Conservation (phyloP, 2,113 vertebrate genomes). For the Sclerurus mexicanus region DNA sequence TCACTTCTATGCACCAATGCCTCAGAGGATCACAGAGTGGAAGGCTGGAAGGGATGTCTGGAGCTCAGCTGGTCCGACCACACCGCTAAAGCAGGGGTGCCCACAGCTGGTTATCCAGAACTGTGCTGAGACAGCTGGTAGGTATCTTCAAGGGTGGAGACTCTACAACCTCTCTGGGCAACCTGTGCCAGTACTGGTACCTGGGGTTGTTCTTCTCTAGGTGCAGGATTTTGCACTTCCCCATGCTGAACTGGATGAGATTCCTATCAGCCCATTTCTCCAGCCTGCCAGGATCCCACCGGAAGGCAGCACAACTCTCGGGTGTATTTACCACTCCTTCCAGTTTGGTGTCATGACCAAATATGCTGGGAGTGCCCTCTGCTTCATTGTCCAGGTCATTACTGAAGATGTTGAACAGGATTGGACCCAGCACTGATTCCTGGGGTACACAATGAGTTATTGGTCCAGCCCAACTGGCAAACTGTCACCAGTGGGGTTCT, state of each 20-base stretch:
- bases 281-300: background rate
- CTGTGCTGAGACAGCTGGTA: accelerated
- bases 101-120: background rate
- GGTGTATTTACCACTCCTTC: background rate
- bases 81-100: background rate
- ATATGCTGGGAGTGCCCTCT: background rate
- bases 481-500: background rate
- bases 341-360: background rate
- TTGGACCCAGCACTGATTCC: background rate
- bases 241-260: background rate
- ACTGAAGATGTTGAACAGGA: background rate
- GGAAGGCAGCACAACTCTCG: background rate
- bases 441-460: accelerated
- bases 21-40: background rate
- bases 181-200: background rate
- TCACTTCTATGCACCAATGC: background rate
- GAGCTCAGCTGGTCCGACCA: background rate
- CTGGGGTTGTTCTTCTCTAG: background rate
- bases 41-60: background rate
- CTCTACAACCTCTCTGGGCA: background rate
- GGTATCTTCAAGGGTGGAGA: background rate
- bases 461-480: background rate
- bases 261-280: background rate
- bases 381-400: background rate
- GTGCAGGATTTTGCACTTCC: background rate